A percentile compares a stretch with the other conserved stretches of the same genome.
Conservation (phyloP, 2,888 invertebrate genomes). For the Sisyra nigra region DNA sequence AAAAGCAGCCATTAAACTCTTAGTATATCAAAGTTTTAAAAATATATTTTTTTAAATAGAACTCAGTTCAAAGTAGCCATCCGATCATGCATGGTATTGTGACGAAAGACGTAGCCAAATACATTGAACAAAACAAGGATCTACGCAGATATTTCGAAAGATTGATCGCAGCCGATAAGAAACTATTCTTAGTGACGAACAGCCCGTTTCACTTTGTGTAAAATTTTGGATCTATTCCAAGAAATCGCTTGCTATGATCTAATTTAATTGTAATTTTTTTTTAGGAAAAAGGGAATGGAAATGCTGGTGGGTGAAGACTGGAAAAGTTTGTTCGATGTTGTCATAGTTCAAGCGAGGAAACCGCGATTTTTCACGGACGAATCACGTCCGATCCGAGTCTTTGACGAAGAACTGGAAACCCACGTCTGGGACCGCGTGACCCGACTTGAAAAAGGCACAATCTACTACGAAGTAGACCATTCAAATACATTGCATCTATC, state of each 20-base stretch:
- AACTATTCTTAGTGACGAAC: constrained; percentile 90
- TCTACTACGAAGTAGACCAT: constrained; percentile 66
- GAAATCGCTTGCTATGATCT: background rate
- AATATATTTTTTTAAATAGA: too few relatives aligned
- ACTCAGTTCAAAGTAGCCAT: constrained; percentile 74
- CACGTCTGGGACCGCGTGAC: constrained; percentile 87
- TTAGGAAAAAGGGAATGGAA: constrained; percentile 80
- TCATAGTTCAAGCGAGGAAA: constrained; percentile 89
- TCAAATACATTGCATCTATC: background rate
- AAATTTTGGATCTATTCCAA: constrained; percentile 24
- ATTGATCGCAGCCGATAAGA: constrained; percentile 59
- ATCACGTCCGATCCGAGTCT: constrained; percentile 77
- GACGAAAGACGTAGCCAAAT: constrained; percentile 62
- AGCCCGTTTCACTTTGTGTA: constrained; percentile 93
- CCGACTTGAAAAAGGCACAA: constrained; percentile 67
- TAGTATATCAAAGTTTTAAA: too few relatives aligned
- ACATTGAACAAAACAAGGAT: constrained; percentile 59
- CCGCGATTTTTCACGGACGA: constrained; percentile 91
- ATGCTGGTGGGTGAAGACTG: constrained; percentile 77
- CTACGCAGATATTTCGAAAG: constrained; percentile 60
- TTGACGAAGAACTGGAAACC: constrained; percentile 62
- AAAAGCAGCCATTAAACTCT: too few relatives aligned
- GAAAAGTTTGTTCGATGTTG: constrained; percentile 83
- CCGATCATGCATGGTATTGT: constrained; percentile 82
- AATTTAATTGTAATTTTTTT: constrained; percentile 17